These are phyloP conservation scores for Brachystomella parvula DNA, from an alignment of 1,140 invertebrate species.

Conservation along the genomic window DNA sequence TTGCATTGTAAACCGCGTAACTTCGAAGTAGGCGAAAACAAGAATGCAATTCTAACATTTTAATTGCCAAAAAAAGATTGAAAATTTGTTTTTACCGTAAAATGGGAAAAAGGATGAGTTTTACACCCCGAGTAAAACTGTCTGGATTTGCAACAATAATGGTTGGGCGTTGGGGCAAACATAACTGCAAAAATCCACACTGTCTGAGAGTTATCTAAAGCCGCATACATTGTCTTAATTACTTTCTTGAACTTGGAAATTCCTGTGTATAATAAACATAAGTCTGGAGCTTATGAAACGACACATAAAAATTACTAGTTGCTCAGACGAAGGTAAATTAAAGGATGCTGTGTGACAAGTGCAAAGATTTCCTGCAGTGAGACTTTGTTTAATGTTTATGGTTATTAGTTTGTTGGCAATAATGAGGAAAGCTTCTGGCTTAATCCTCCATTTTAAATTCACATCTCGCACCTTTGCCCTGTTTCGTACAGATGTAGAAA, in stretches of 20 bases:
- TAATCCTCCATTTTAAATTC: not conserved
- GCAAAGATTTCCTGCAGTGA: not conserved
- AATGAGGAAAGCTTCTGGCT: not conserved
- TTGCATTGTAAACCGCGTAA: too few species aligned
- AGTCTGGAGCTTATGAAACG: not conserved
- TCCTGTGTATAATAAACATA: not conserved
- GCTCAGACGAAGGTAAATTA: not conserved
- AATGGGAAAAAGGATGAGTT: too few species aligned
- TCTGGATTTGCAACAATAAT: too few species aligned
- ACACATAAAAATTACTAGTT: not conserved
- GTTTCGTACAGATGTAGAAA: too few species aligned
- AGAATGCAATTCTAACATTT: too few species aligned
- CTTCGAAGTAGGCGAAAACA: too few species aligned
- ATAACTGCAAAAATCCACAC: too few species aligned
- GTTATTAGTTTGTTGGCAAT: not conserved
- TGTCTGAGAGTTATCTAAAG: too few species aligned
- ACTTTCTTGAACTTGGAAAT: not conserved
- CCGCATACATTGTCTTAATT: not conserved
- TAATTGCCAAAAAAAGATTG: too few species aligned
- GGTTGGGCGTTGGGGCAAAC: too few species aligned
- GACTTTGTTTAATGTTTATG: not conserved
- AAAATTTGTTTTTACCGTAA: too few species aligned
- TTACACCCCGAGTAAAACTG: too few species aligned
- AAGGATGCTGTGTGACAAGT: not conserved
- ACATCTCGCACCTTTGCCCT: not conserved